Evolutionary conservation across 2,888 invertebrate genomes (phyloP), one percentile per base, ranked within the genome.

Genomic region (Melieria crassipennis): DNA sequence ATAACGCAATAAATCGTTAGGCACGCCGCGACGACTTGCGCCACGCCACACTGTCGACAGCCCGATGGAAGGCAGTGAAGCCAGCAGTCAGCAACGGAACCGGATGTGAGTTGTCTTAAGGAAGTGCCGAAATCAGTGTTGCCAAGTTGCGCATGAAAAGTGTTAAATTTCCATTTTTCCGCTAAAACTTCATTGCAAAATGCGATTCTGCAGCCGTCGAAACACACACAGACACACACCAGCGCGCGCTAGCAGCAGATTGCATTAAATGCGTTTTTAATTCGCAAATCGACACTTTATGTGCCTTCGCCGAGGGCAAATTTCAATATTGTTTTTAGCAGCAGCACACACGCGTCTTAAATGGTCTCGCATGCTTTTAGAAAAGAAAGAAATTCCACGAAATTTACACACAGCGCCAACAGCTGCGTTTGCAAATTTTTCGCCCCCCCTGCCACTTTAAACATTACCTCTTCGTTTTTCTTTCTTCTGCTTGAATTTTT

Each of bases 71-170:
- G 6, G 30, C 52, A 58, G 43, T 50, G 48, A 6, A 64, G 62
- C 45, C 46, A 43, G 55, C 52, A 55, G 47, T 16, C 45, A 46
- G 10, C 55, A 45, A 16, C 61, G 69, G 69, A 69, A 63, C n/a
- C 69, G 69, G 69, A 69, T 62, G 47, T 58, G 61, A 65, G 70
- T 30, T 48, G 65, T 65, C 70, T 60, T 65, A 70, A 61, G 65
- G 65, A 65, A 70, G 61, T 70, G 70, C 60, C 60, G 52, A 70
- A 65, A 65, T 70, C 69, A 56, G 62, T 69, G 61, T 60, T 61
- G 43, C 46, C 16, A 30, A 65, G 52, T 70, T 30, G 30, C 30
- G 30, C 30, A 2, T 30, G 30, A 30, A 30, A 30, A 30, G 30
- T 30, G 30, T 30, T 30, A 30, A 30, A 30, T 30, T 30, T 30